phyloP scores from a whole-genome alignment of 1,140 invertebrate species.

The Calephelis nemesis region DNA sequence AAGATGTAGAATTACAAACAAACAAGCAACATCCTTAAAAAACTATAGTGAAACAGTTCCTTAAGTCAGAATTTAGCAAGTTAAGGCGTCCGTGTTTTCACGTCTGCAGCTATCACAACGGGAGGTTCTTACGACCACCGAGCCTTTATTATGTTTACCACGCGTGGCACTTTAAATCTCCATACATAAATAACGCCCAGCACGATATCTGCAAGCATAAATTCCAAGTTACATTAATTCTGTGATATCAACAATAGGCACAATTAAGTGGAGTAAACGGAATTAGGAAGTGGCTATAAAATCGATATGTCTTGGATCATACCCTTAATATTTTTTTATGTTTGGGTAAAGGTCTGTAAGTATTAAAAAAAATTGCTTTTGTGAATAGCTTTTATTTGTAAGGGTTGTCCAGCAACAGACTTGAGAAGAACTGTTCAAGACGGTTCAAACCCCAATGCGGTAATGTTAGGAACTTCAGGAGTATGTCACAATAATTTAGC shows the following conservation, averaged over 20 bases:
- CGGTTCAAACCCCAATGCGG: too few relatives aligned
- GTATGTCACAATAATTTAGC: too few relatives aligned
- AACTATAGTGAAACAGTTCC: conserved; percentile 35
- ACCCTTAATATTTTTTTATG: too few relatives aligned
- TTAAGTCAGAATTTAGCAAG: conserved; percentile 54
- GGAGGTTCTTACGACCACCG: conserved; percentile 54
- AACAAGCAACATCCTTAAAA: not conserved
- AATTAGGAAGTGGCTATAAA: not conserved
- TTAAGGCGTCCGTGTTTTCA: conserved; percentile 60
- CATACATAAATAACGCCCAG: conserved; percentile 26
- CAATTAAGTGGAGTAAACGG: conserved; percentile 2
- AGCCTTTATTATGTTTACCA: conserved; percentile 45
- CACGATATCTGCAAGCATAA: conserved; percentile 42
- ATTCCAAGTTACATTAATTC: conserved; percentile 22
- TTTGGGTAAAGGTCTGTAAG: too few relatives aligned
- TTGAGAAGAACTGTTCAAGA: too few relatives aligned
- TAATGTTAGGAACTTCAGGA: too few relatives aligned
- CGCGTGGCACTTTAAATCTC: conserved; percentile 19
- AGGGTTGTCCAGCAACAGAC: too few relatives aligned
- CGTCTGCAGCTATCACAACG: conserved; percentile 56
- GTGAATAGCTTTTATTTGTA: too few relatives aligned
- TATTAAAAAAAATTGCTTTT: too few relatives aligned
- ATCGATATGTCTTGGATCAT: too few relatives aligned
- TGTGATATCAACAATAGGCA: not conserved
- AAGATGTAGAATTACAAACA: not conserved